Evolutionary conservation across 2,888 invertebrate species (phyloP), one percentile per base, ranked within the genome.

Genomic region (Cyaniris semiargus): DNA sequence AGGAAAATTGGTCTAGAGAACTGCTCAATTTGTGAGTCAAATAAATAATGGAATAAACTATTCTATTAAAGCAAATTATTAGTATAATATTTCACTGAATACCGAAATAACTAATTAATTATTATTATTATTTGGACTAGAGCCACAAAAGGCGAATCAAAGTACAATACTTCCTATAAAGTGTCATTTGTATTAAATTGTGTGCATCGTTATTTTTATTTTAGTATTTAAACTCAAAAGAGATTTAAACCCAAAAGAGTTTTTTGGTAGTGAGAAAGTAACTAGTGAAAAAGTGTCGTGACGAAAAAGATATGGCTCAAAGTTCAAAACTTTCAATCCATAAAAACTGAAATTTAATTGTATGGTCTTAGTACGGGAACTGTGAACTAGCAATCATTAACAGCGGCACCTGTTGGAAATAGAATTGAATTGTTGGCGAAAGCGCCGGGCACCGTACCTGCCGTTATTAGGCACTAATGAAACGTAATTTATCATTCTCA

Each of bases 401-500:
- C 13, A 48, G 44, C 15, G 8, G 34, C 71, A 72, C 27, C 74
- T 27, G 23, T 18, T 27, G 44, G 23, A 27, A 48, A 48, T 23
- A 48, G 23, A 56, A 77, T 71, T 71, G 21, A 70, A 56, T 71
- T 77, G 72, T 77, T 77, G 86, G 88, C 89, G 88, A 88, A 88
- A 84, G 82, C 80, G 82, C 84, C 86, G 84, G 84, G 84, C 82
- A 80, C 80, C 79, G 84, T 80, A 83, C 85, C 89, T 81, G 77
- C 87, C 85, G 82, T 84, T 83, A 84, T 84, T 84, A 83, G 82
- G 85, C 88, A 85, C 88, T 92, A 92, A 92, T 92, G 91, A 92
- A 92, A 91, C 85, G 85, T 85, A 89, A 89, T 92, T 92, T 91
- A 90, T 92, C 91, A 92, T 90, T 87, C 86, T 84, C 85, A 86